These are phyloP conservation scores for Etheostoma spectabile DNA, from an alignment of 2,113 vertebrate species.

Conservation along the genomic window DNA sequence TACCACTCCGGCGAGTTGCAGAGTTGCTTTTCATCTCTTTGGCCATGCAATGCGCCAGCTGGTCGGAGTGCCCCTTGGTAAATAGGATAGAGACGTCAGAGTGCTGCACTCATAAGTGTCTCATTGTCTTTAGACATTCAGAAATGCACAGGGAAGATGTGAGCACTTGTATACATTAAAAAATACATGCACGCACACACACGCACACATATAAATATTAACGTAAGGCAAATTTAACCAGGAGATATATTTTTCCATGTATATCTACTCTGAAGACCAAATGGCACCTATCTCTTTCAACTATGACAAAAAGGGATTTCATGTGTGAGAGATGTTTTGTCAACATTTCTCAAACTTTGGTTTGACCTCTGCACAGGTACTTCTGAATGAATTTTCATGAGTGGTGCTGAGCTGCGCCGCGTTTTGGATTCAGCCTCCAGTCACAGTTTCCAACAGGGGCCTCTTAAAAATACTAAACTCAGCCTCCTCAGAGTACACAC, in stretches of 20 bases:
- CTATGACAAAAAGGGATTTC: conserved; percentile 67
- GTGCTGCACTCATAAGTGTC: conserved; percentile 60
- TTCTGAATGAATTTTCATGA: conserved; percentile 82
- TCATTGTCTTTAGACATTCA: conserved; percentile 62
- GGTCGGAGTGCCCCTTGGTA: conserved; percentile 65
- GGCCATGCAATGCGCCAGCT: conserved; percentile 77
- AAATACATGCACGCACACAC: not conserved
- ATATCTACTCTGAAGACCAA: conserved; percentile 60
- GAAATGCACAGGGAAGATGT: conserved; percentile 34
- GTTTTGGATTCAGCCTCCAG: conserved; percentile 74
- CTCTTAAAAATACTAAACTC: conserved; percentile 78
- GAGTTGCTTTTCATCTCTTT: conserved; percentile 84
- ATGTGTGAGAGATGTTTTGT: conserved; percentile 72
- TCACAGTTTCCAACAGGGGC: conserved; percentile 77
- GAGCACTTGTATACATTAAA: conserved; percentile 35
- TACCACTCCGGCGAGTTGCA: conserved; percentile 78
- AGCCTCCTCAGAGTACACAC: conserved; percentile 70
- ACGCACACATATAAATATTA: not conserved
- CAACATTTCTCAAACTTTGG: conserved; percentile 70
- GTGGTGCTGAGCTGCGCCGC: conserved; percentile 42
- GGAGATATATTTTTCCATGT: conserved; percentile 42
- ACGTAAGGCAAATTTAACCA: conserved; percentile 18
- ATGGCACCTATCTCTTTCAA: conserved; percentile 56
- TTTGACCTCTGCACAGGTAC: conserved; percentile 81
- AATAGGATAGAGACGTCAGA: conserved; percentile 59